Conservation (phyloP, 2,888 invertebrate species). For the Heliconius erato region DNA sequence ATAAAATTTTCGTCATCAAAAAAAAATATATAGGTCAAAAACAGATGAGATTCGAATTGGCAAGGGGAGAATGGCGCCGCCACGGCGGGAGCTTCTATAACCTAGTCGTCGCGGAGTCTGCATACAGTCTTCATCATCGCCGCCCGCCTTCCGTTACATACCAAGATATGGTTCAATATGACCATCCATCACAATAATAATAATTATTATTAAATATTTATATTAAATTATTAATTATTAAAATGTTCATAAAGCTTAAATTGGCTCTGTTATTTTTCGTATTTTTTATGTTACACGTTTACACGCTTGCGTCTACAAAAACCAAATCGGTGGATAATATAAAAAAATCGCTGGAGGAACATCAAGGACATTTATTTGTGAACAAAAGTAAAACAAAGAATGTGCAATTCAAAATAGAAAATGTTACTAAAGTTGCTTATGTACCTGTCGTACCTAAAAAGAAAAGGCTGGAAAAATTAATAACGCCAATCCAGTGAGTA, state of each 20-base stretch:
- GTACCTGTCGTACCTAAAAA: conserved; percentile 56
- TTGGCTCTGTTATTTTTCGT: not conserved
- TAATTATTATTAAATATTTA: not conserved
- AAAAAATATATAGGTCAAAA: conserved; percentile 44
- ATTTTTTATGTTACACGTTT: conserved; percentile 7
- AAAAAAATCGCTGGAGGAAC: conserved; percentile 68
- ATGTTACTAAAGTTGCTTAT: conserved; percentile 64
- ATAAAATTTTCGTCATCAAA: not conserved
- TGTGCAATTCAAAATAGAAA: conserved; percentile 66
- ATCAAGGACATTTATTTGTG: conserved; percentile 63
- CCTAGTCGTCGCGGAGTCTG: conserved; percentile 41
- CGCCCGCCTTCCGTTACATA: conserved; percentile 42
- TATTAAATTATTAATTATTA: conserved; percentile 7
- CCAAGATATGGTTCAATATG: not conserved
- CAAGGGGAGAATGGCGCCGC: conserved; percentile 54
- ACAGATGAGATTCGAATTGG: conserved; percentile 46
- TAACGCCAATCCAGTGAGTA: conserved; percentile 70
- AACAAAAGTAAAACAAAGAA: conserved; percentile 66
- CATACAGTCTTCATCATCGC: conserved; percentile 39
- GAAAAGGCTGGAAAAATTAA: conserved; percentile 59
- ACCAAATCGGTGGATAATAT: conserved; percentile 61
- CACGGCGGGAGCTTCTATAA: conserved; percentile 53
- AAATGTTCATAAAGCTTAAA: conserved; percentile 27
- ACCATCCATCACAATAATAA: conserved; percentile 15
- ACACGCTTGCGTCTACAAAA: conserved; percentile 39